Conservation (phyloP, 2,113 vertebrate genomes). For the Collichthys lucidus region DNA sequence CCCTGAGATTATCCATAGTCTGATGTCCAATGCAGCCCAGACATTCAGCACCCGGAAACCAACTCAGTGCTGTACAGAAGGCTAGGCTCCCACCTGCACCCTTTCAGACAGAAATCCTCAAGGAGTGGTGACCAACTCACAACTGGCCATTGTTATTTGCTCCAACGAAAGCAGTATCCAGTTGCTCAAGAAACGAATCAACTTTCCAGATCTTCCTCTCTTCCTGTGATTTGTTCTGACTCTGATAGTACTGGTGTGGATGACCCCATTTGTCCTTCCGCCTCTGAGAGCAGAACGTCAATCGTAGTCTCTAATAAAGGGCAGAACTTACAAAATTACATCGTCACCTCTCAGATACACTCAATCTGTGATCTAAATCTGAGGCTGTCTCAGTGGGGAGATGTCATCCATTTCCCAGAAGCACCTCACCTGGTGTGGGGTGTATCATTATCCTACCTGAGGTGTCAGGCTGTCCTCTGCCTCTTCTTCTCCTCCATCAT, state of each 20-base stretch:
- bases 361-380: constrained; percentile 23
- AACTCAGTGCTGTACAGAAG: neutral
- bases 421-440: neutral
- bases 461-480: neutral
- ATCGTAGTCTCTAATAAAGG: constrained; percentile 44
- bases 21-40: neutral
- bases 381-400: constrained; percentile 28
- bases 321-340: constrained; percentile 26
- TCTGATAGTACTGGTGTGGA: constrained; percentile 10
- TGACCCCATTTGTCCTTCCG: constrained; percentile 51
- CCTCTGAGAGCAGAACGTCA: constrained; percentile 34
- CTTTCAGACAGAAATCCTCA: neutral
- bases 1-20: neutral
- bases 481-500: neutral
- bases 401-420: constrained; percentile 34
- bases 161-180: neutral
- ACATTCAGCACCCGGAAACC: neutral
- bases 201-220: neutral
- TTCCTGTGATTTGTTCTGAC: neutral
- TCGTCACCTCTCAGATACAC: constrained; percentile 21
- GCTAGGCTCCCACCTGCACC: neutral
- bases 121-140: neutral
- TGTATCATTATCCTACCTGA: constrained; percentile 1
- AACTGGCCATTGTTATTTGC: neutral
- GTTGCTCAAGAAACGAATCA: constrained; percentile 7